phyloP scores from a whole-genome alignment of 1,140 invertebrate species.

The Zaprionus nigranus region DNA sequence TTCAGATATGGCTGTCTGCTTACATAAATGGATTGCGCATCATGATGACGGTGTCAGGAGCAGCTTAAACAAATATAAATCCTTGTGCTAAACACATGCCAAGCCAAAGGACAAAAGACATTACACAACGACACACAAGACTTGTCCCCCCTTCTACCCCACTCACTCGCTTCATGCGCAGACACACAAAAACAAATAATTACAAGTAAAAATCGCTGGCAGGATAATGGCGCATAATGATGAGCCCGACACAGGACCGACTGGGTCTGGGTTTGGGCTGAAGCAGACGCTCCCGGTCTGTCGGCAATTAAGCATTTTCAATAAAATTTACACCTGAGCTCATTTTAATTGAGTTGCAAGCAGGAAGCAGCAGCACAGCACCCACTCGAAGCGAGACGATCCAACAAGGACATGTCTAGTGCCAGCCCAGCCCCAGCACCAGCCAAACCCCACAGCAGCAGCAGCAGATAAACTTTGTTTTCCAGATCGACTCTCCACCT shows the following conservation, averaged over 20 bases:
- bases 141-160: neutral
- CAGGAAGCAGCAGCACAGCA: constrained; percentile 29
- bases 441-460: neutral
- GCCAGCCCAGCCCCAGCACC: constrained; percentile 11
- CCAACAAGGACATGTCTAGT: constrained; percentile 38
- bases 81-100: constrained; percentile 58
- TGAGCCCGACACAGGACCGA: constrained; percentile 27
- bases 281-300: constrained; percentile 48
- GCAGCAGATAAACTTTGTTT: constrained; percentile 71
- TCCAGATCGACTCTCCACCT: constrained; percentile 66
- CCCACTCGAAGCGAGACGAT: constrained; percentile 65
- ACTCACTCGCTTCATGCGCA: constrained; percentile 51
- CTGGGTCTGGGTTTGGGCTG: neutral
- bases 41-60: constrained; percentile 69
- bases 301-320: constrained; percentile 81
- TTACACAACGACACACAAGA: constrained; percentile 59
- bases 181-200: constrained; percentile 79
- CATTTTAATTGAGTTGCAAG: constrained; percentile 81
- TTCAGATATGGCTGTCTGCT: constrained; percentile 15
- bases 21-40: constrained; percentile 56
- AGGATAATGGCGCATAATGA: constrained; percentile 75
- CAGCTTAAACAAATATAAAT: constrained; percentile 78
- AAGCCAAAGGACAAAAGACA: constrained; percentile 65
- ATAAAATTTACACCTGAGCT: constrained; percentile 83
- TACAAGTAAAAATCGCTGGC: constrained; percentile 79